Base-by-base conservation (phyloP, 2,797 vertebrate species). In the Macroramphosus scolopax region DNA sequence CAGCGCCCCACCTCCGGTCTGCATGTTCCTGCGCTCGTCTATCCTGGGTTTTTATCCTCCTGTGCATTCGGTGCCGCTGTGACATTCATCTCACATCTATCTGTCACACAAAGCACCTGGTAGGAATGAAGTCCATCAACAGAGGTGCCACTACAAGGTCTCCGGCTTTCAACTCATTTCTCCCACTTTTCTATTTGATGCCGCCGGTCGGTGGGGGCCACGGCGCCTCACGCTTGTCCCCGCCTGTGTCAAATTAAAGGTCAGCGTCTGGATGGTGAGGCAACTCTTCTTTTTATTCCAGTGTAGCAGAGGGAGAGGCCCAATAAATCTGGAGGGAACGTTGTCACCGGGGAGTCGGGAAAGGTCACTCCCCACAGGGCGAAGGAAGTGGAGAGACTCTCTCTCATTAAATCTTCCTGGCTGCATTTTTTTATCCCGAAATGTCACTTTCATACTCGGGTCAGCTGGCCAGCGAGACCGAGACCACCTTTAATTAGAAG, bases 361-460 rank as follows among this genome's bases (percentile, higher is more conserved):
- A 91, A 91, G 89, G 89, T 91, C 87, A 89, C 51, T 80, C 77
- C 77, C 82, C 62, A 71, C 65, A 47, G 70, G 68, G 76, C 68
- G 73, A 72, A 51, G 68, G 49, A 77, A 83, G 77, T 73, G 59
- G 60, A 71, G 62, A 81, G 63, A 75, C 46, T 73, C 68, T 60
- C 69, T 54, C 87, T 89, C 84, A 87, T 91, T 90, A 89, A 88
- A 82, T 79, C 71, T 61, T 71, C 63, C 44, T 15, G 15, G 51
- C 69, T 75, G 56, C 55, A 31, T 22, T 47, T 52, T 46, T 65
- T 26, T 9, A 45, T 55, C 68, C 51, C 51, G 68, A 88, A 90
- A 89, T 89, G 88, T 89, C 89, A 89, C 75, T 86, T 84, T 85
- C 44, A 78, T 68, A 67, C 59, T 59, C 8, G 9, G 78, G 77